These are phyloP conservation scores for Nycticryphes semicollaris DNA, from an alignment of 2,113 vertebrate genomes.

Conservation along the genomic window DNA sequence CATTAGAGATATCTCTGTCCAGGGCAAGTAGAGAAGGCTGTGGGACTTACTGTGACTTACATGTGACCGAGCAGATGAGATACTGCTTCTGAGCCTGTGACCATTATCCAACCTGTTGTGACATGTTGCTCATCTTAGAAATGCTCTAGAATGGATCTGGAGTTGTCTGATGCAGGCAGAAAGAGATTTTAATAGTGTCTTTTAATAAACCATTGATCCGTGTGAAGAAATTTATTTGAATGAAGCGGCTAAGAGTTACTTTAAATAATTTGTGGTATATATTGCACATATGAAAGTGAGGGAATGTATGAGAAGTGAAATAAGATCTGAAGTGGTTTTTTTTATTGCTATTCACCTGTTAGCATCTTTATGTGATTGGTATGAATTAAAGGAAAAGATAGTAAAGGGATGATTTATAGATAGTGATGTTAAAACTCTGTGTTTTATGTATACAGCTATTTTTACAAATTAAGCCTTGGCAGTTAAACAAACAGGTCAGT, in stretches of 20 bases:
- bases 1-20: neutral
- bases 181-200: neutral
- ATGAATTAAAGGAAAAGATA: neutral
- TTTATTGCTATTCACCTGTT: neutral
- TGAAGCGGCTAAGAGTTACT: neutral
- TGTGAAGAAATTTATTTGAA: neutral
- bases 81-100: neutral
- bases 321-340: neutral
- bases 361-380: neutral
- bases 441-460: neutral
- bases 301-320: neutral
- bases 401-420: neutral
- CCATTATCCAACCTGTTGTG: neutral
- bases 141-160: neutral
- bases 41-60: neutral
- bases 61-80: neutral
- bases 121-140: neutral
- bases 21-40: neutral
- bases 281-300: neutral
- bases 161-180: neutral
- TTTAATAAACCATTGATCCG: neutral
- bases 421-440: neutral
- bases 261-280: neutral
- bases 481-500: neutral
- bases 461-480: neutral